phyloP scores from a whole-genome alignment of 2,888 invertebrate genomes.

The Catocala sponsa region DNA sequence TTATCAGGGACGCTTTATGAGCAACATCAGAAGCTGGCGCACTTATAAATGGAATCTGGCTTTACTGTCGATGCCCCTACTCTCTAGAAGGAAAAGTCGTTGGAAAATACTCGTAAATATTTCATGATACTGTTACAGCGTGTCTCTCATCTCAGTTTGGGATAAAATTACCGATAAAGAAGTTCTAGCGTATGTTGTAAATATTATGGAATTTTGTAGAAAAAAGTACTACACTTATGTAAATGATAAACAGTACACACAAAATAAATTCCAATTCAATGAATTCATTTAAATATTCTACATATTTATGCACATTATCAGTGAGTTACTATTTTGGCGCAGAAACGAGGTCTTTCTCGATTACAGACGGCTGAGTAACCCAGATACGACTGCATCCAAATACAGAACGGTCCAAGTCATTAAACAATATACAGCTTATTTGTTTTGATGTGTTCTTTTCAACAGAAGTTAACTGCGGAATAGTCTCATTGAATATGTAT shows the following conservation, averaged over 20 bases:
- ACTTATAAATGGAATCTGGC: constrained; percentile 71
- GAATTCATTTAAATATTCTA: not conserved
- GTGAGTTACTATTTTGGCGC: not conserved
- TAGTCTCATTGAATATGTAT: constrained; percentile 76
- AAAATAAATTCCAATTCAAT: no score
- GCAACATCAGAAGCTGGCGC: constrained; percentile 68
- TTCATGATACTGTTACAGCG: constrained; percentile 58
- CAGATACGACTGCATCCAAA: constrained; percentile 35
- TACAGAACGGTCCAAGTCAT: constrained; percentile 12
- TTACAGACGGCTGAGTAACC: constrained; percentile 19
- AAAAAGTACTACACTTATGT: constrained; percentile 2
- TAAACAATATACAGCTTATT: constrained; percentile 28
- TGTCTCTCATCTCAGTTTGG: constrained; percentile 51
- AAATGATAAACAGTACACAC: not conserved
- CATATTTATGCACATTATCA: not conserved
- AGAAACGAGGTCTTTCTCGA: constrained; percentile 20
- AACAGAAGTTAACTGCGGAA: constrained; percentile 35
- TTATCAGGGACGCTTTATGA: constrained; percentile 73
- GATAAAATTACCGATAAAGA: constrained; percentile 44
- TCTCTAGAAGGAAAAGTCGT: constrained; percentile 56
- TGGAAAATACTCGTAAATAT: constrained; percentile 66
- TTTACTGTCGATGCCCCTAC: constrained; percentile 61
- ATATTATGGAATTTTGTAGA: constrained; percentile 11
- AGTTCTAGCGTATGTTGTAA: constrained; percentile 27
- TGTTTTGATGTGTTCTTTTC: constrained; percentile 42